Conservation (phyloP, 2,797 vertebrate species). For the Pseudopleuronectes americanus region DNA sequence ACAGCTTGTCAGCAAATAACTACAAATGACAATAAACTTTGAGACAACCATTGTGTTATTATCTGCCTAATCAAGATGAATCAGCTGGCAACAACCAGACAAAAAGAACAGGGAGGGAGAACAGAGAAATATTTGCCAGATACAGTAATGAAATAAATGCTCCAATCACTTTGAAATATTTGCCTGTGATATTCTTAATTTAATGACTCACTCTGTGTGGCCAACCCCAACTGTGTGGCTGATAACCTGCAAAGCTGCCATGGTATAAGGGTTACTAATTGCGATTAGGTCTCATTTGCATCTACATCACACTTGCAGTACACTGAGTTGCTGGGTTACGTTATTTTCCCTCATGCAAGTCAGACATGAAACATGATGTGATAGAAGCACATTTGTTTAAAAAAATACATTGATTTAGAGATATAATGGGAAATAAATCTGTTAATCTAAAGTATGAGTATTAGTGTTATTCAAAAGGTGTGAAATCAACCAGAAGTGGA, state of each 20-base stretch:
- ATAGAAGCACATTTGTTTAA: no score
- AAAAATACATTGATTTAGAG: no score
- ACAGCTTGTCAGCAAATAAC: conserved; percentile 21
- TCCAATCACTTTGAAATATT: not conserved
- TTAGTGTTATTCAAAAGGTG: no score
- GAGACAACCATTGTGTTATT: conserved; percentile 27
- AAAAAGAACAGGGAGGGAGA: not conserved
- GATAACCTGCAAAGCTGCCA: not conserved
- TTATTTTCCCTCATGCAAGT: not conserved
- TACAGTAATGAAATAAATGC: not conserved
- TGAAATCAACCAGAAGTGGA: no score
- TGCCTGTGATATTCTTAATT: not conserved
- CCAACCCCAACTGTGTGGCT: not conserved
- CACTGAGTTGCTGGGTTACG: not conserved
- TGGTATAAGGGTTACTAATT: not conserved
- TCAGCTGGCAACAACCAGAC: not conserved
- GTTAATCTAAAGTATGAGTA: no score
- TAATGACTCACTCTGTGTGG: conserved; percentile 7
- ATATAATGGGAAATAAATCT: no score
- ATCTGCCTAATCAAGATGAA: conserved; percentile 10
- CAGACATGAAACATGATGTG: no score
- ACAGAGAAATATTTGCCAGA: not conserved
- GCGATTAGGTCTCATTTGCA: not conserved
- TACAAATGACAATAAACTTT: conserved; percentile 22
- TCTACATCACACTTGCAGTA: not conserved